phyloP scores from a whole-genome alignment of 2,113 vertebrate species.

The Uropsilus gracilis region DNA sequence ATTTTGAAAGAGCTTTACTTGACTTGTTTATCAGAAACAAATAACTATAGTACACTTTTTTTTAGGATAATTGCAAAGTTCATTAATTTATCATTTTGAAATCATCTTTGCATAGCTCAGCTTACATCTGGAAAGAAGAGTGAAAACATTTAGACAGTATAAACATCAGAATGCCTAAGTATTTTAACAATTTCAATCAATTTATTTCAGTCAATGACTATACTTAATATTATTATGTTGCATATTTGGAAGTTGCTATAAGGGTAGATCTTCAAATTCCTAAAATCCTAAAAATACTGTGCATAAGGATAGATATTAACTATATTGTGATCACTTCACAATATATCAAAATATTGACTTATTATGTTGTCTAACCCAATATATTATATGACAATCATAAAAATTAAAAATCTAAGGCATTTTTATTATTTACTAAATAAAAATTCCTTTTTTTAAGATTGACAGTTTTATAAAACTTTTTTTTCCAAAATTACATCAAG shows the following conservation, averaged over 20 bases:
- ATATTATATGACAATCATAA: no score
- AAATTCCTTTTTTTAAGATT: neutral
- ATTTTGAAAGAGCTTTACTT: neutral
- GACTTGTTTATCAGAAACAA: neutral
- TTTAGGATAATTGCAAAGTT: neutral
- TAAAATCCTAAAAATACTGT: no score
- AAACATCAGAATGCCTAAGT: neutral
- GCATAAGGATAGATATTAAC: no score
- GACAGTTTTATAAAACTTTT: neutral
- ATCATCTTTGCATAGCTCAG: neutral
- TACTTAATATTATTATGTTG: no score
- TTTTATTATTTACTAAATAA: neutral
- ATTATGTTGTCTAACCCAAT: no score
- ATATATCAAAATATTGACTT: no score
- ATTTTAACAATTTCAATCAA: no score
- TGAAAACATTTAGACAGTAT: neutral
- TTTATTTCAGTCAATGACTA: no score
- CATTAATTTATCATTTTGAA: neutral
- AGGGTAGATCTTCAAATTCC: no score
- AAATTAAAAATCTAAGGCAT: no score
- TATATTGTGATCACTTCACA: no score
- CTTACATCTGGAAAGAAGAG: neutral
- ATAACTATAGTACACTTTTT: neutral
- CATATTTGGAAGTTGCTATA: no score
- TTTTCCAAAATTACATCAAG: neutral